These are phyloP conservation scores for Polyommatus icarus DNA, from an alignment of 2,888 invertebrate species.

Conservation along the genomic window DNA sequence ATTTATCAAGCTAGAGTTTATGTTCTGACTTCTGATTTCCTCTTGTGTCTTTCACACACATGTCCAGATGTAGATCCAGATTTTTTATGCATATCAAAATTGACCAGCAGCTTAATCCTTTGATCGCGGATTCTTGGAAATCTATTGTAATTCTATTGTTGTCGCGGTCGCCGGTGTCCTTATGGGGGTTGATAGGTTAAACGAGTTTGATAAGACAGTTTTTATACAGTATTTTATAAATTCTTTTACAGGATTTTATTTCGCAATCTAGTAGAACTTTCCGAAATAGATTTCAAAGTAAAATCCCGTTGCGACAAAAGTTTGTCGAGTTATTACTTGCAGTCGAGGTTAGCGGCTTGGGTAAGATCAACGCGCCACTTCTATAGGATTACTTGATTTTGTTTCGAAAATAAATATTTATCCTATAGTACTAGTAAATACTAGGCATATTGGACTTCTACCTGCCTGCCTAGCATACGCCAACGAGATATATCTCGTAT, in stretches of 20 bases:
- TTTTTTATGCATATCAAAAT: too few relatives aligned
- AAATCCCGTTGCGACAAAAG: constrained; percentile 22
- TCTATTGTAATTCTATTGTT: too few relatives aligned
- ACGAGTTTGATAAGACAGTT: not conserved
- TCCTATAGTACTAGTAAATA: not conserved
- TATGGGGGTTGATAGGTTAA: too few relatives aligned
- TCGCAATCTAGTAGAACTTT: constrained; percentile 11
- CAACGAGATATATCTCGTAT: too few relatives aligned
- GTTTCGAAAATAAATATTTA: not conserved
- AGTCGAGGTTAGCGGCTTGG: constrained; percentile 17
- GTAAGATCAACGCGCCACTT: constrained; percentile 7
- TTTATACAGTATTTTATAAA: constrained; percentile 1
- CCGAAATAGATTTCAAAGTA: constrained; percentile 13
- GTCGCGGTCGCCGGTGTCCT: too few relatives aligned
- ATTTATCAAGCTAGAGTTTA: too few relatives aligned
- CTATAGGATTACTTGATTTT: not conserved
- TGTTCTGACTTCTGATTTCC: too few relatives aligned
- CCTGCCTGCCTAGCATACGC: too few relatives aligned
- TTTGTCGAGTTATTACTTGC: constrained; percentile 9
- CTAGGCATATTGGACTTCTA: too few relatives aligned
- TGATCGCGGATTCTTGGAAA: too few relatives aligned
- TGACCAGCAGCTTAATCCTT: not conserved
- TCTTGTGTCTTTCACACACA: too few relatives aligned
- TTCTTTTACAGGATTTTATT: constrained; percentile 26
- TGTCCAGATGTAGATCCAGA: too few relatives aligned